Conservation (phyloP, 1,140 invertebrate genomes). For the Drosophila nannoptera region DNA sequence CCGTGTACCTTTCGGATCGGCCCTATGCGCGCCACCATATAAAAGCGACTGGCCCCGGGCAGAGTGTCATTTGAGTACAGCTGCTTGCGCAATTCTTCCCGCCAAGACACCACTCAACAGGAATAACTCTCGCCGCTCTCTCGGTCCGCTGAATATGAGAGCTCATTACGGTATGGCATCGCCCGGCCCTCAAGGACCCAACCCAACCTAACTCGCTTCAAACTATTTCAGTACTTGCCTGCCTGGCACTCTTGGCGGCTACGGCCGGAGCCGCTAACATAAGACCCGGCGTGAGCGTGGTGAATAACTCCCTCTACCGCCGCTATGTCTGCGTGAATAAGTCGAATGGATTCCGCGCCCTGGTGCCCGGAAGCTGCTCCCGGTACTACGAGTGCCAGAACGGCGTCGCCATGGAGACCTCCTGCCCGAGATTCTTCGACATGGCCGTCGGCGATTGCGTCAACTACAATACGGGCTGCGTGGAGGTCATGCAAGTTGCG, state of each 20-base stretch:
- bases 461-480: constrained; percentile 62
- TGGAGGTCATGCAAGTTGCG: constrained; percentile 29
- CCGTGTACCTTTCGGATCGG: constrained; percentile 13
- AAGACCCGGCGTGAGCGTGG: constrained; percentile 31
- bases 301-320: constrained; percentile 61
- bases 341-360: constrained; percentile 55
- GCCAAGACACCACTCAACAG: constrained; percentile 30
- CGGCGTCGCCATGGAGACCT: constrained; percentile 41
- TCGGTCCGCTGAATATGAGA: constrained; percentile 45
- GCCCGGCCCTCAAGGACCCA: constrained; percentile 22
- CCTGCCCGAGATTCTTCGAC: constrained; percentile 63
- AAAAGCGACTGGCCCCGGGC: constrained; percentile 46
- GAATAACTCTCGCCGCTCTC: constrained; percentile 47
- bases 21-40: constrained; percentile 39
- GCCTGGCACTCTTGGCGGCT: constrained; percentile 47
- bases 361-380: constrained; percentile 73
- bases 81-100: constrained; percentile 32
- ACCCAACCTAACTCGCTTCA: constrained; percentile 5
- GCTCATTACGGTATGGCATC: constrained; percentile 43
- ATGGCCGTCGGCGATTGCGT: constrained; percentile 51
- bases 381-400: constrained; percentile 67
- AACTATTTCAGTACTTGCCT: constrained; percentile 46
- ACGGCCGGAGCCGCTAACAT: constrained; percentile 45
- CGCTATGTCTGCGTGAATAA: constrained; percentile 59
- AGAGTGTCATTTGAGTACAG: constrained; percentile 52